phyloP scores from a whole-genome alignment of 1,140 invertebrate genomes.

The Aphaenogaster floridana region DNA sequence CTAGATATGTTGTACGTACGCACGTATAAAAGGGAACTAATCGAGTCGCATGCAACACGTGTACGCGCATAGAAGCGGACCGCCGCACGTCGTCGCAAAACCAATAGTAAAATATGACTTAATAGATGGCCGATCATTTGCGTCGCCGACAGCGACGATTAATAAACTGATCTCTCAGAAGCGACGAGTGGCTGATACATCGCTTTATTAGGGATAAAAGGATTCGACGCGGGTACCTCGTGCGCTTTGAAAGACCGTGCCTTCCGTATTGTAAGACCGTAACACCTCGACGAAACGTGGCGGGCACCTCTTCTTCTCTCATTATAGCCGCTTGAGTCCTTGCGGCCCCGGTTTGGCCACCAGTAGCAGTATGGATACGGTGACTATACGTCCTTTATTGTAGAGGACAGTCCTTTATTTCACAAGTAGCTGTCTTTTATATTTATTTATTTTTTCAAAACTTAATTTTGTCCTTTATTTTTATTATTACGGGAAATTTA shows the following conservation, averaged over 20 bases:
- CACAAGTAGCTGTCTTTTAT: no score
- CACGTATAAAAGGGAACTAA: neutral
- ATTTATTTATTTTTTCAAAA: no score
- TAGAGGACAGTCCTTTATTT: no score
- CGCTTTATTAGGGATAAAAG: neutral
- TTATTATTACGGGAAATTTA: no score
- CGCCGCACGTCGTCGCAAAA: conserved; percentile 1
- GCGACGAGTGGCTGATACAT: neutral
- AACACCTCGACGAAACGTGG: neutral
- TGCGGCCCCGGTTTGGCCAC: no score
- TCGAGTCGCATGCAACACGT: conserved; percentile 8
- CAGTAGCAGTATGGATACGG: no score
- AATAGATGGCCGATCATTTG: conserved; percentile 33
- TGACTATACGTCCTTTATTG: no score
- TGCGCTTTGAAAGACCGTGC: neutral
- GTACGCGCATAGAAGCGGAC: neutral
- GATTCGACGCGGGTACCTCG: neutral
- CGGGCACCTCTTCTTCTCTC: no score
- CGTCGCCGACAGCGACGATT: conserved; percentile 21
- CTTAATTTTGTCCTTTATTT: no score
- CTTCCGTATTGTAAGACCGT: neutral
- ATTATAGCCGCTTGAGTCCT: no score
- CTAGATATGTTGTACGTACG: neutral
- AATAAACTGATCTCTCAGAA: conserved; percentile 8
- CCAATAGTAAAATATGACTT: conserved; percentile 37